Evolutionary conservation across 2,888 invertebrate genomes (phyloP).

Genomic region (Melipona beecheii): DNA sequence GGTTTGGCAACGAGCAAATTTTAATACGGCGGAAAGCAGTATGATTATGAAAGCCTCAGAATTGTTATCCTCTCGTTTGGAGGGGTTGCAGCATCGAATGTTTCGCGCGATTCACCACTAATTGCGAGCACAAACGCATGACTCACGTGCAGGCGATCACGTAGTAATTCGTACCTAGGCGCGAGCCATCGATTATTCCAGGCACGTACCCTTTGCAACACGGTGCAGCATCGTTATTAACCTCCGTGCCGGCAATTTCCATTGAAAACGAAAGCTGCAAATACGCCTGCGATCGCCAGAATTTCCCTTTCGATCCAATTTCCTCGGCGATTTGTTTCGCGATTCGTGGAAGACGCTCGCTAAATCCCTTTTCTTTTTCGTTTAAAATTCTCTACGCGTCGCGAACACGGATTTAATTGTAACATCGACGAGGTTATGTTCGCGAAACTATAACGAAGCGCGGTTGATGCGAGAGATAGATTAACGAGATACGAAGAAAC

Average conservation of each 20-base stretch:
- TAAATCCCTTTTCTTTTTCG: neutral
- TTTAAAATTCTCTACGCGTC: neutral
- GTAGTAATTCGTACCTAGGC: constrained; percentile 28
- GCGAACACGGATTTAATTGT: neutral
- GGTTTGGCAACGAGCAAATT: constrained; percentile 17
- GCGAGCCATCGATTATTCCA: constrained; percentile 31
- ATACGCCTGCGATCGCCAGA: neutral
- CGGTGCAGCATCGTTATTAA: constrained; percentile 25
- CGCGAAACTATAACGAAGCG: neutral
- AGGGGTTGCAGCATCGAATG: neutral
- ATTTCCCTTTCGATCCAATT: neutral
- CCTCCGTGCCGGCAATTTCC: neutral
- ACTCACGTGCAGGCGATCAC: neutral
- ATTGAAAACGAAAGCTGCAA: constrained; percentile 19
- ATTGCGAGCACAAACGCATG: constrained; percentile 17
- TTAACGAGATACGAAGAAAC: neutral
- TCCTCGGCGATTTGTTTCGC: neutral
- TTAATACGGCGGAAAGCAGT: constrained; percentile 34
- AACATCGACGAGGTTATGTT: neutral
- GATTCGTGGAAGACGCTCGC: no score
- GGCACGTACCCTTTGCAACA: constrained; percentile 15
- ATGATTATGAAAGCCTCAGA: neutral
- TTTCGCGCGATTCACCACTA: constrained; percentile 26
- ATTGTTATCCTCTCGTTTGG: neutral
- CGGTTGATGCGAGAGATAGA: neutral